phyloP scores from a whole-genome alignment of 2,888 invertebrate genomes.

The Ophioninae sp. region DNA sequence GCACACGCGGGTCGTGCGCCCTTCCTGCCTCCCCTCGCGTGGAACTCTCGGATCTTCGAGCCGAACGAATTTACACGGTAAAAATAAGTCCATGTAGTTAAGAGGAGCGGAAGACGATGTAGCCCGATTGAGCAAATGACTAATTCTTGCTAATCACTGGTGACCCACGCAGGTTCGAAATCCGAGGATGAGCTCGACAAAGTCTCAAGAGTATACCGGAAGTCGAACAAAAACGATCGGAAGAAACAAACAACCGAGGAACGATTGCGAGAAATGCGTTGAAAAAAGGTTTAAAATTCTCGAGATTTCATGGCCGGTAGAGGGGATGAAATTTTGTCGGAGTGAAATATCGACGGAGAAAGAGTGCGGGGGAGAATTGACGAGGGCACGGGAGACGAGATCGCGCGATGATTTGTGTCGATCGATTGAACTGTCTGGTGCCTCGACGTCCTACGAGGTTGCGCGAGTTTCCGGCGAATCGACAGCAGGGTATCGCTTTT shows the following conservation, averaged over 20 bases:
- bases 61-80: neutral
- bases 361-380: conserved; percentile 1
- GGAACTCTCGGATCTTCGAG: neutral
- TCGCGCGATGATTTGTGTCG: conserved; percentile 57
- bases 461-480: conserved; percentile 48
- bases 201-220: neutral
- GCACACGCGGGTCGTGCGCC: conserved; percentile 47
- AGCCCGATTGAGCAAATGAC: neutral
- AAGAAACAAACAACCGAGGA: neutral
- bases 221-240: neutral
- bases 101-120: neutral
- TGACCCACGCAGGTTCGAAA: neutral
- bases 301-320: conserved; percentile 5
- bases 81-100: neutral
- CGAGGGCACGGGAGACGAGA: conserved; percentile 33
- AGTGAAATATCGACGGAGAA: conserved; percentile 7
- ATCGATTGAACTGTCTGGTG: conserved; percentile 37
- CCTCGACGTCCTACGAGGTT: conserved; percentile 17
- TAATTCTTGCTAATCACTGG: neutral
- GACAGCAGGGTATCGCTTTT: conserved; percentile 34
- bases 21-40: neutral
- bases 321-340: conserved; percentile 22
- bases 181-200: neutral
- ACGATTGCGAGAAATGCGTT: neutral
- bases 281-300: neutral